Conservation (phyloP, 2,113 vertebrate species). For the Sebastes fasciatus region DNA sequence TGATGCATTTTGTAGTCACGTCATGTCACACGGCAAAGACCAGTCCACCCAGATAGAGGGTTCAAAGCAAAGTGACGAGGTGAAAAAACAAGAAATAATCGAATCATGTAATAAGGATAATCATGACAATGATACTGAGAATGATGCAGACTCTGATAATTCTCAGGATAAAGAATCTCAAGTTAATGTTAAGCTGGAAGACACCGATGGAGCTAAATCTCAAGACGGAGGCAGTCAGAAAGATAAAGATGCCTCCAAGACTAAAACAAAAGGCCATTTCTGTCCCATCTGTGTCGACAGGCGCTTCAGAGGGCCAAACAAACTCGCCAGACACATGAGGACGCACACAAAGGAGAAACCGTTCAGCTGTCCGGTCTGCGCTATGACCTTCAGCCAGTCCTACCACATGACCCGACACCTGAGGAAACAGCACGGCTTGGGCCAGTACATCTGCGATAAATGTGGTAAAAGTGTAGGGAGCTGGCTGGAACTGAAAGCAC, state of each 20-base stretch:
- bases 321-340: conserved; percentile 77
- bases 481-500: conserved; percentile 68
- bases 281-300: conserved; percentile 67
- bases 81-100: neutral
- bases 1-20: conserved; percentile 6
- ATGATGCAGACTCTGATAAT: neutral
- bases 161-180: neutral
- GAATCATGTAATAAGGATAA: neutral
- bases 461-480: conserved; percentile 61
- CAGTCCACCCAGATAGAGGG: neutral
- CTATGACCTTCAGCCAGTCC: conserved; percentile 71
- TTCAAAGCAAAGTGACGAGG: neutral
- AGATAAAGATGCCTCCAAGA: neutral
- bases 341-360: conserved; percentile 79
- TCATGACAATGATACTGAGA: neutral
- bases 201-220: neutral
- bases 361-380: conserved; percentile 70
- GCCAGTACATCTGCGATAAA: conserved; percentile 65
- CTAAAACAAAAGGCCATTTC: conserved; percentile 48
- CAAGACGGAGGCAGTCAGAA: neutral
- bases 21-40: conserved; percentile 16
- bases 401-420: conserved; percentile 79
- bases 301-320: conserved; percentile 68
- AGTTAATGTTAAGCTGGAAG: neutral
- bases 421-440: conserved; percentile 65